Percentiles rank a stretch among this genome's conserved stretches.
Conservation (phyloP, 2,888 invertebrate species). For the Meandrusa payeni region DNA sequence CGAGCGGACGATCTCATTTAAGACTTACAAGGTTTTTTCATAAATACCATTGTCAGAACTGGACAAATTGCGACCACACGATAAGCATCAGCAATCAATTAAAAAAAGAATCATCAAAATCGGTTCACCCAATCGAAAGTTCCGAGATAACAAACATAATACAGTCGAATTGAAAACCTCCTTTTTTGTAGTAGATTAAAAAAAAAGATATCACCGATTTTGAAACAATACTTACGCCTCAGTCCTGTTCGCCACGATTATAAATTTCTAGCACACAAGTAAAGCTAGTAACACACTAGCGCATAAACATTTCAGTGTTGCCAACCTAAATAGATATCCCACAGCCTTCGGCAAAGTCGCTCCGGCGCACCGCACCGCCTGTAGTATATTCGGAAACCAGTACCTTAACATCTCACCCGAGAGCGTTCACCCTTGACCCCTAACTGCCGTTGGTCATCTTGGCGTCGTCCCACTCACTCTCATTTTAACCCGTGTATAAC, state of each 20-base stretch:
- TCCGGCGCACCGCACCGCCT: conserved; percentile 31
- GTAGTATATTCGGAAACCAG: conserved; percentile 35
- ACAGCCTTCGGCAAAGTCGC: conserved; percentile 45
- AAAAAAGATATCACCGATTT: no score
- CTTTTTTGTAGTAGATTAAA: no score
- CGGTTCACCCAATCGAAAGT: no score
- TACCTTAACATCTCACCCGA: conserved; percentile 60
- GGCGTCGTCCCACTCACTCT: conserved; percentile 48
- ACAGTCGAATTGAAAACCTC: no score
- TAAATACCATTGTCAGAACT: no score
- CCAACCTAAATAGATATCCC: conserved; percentile 28
- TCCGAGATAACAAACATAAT: no score
- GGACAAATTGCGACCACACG: no score
- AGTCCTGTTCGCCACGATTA: background rate
- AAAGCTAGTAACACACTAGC: conserved; percentile 1
- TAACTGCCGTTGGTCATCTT: conserved; percentile 75
- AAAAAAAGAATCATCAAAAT: no score
- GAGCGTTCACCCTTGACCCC: conserved; percentile 79
- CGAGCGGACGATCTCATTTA: no score
- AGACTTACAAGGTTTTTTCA: no score
- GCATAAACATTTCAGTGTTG: conserved; percentile 22
- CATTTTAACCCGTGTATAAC: conserved; percentile 32
- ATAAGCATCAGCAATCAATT: no score
- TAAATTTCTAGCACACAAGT: background rate
- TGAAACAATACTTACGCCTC: no score